These are phyloP conservation scores for Neoscelio sp. DNA, from an alignment of 2,888 invertebrate genomes.

Conservation along the genomic window DNA sequence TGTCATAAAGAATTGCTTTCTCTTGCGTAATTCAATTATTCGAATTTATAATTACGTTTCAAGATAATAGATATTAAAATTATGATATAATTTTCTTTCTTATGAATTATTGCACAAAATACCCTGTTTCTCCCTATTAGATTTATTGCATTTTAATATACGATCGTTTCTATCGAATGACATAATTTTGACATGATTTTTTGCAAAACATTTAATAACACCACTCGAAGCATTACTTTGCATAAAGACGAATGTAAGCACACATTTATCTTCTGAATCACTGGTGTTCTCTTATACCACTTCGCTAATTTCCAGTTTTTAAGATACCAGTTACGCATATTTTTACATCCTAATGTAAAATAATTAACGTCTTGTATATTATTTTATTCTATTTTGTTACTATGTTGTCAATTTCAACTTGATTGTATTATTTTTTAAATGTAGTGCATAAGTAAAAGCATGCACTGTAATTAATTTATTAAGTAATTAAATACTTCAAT, in stretches of 20 bases:
- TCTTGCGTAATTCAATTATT: no score
- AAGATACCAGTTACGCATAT: conserved; percentile 1
- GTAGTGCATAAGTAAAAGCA: no score
- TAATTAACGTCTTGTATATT: conserved; percentile 2
- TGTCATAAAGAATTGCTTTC: not conserved
- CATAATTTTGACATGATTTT: conserved; percentile 13
- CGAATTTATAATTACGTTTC: no score
- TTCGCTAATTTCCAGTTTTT: conserved; percentile 21
- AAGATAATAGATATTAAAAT: no score
- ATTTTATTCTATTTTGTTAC: not conserved
- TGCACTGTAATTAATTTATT: no score
- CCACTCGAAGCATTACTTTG: conserved; percentile 16
- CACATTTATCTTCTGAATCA: conserved; percentile 29
- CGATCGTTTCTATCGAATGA: not conserved
- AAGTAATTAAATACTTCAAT: no score
- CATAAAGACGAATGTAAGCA: conserved; percentile 15
- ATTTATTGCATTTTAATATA: not conserved
- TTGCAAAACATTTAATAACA: conserved; percentile 9
- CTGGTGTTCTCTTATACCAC: conserved; percentile 14
- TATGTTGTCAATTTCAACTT: conserved; percentile 1
- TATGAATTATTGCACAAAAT: conserved; percentile 11
- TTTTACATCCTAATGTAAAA: conserved; percentile 15
- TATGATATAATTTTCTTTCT: no score
- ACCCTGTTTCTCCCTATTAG: conserved; percentile 1
- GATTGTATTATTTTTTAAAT: not conserved